A percentile compares a stretch with the other conserved stretches of the same genome.
phyloP scores from a whole-genome alignment of 2,113 vertebrate species.

The Uropsilus gracilis region DNA sequence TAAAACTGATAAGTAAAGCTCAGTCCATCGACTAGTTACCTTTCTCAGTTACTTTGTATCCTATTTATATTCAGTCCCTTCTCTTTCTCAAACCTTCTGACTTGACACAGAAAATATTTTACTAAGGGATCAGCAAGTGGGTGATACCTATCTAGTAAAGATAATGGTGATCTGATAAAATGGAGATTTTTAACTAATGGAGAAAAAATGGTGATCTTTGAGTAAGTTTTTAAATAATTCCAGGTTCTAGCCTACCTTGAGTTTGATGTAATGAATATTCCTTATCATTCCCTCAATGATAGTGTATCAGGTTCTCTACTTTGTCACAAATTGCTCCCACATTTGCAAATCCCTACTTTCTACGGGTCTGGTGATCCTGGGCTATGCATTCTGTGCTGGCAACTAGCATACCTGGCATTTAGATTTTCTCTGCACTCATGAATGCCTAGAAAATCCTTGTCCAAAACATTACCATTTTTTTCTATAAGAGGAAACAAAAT shows the following conservation, averaged over 20 bases:
- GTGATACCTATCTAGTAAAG: constrained; percentile 4
- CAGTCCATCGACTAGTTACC: neutral
- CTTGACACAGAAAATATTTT: constrained; percentile 16
- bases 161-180: constrained; percentile 20
- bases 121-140: neutral
- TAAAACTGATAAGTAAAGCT: neutral
- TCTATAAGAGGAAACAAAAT: constrained; percentile 33
- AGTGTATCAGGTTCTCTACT: constrained; percentile 22
- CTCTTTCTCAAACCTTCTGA: constrained; percentile 33
- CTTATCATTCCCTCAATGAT: neutral
- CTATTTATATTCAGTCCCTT: neutral
- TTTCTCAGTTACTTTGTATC: neutral
- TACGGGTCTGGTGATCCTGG: neutral
- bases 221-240: neutral
- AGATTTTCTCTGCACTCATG: constrained; percentile 8
- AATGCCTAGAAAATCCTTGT: constrained; percentile 47
- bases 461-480: constrained; percentile 16
- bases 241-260: neutral
- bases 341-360: constrained; percentile 19
- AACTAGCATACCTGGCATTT: neutral
- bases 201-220: constrained; percentile 19
- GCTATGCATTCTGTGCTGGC: neutral
- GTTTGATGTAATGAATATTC: constrained; percentile 22
- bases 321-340: constrained; percentile 34
- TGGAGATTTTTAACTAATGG: neutral